Conservation (phyloP, 2,113 vertebrate genomes). For the Egretta garzetta region DNA sequence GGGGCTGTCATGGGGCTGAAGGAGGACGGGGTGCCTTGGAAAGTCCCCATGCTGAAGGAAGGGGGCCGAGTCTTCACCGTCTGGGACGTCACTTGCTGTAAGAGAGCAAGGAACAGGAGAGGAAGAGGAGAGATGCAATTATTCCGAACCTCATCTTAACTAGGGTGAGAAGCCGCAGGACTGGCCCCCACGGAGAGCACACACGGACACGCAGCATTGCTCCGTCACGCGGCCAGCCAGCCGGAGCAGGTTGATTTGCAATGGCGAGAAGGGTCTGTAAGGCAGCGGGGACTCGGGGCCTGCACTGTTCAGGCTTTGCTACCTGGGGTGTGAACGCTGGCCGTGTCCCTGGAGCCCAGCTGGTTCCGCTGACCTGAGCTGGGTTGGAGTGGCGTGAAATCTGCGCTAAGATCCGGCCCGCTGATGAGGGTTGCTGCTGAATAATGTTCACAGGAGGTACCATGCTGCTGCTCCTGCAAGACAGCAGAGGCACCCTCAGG, state of each 20-base stretch:
- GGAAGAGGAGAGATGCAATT: not conserved
- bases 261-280: not conserved
- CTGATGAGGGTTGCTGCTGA: constrained; percentile 76
- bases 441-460: constrained; percentile 76
- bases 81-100: constrained; percentile 68
- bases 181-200: not conserved
- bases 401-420: constrained; percentile 88
- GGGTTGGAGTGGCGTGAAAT: constrained; percentile 87
- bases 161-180: fast-evolving
- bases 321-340: constrained; percentile 89
- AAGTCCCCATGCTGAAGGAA: constrained; percentile 72
- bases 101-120: not conserved
- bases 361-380: constrained; percentile 73
- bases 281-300: fast-evolving
- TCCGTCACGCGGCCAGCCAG: not conserved
- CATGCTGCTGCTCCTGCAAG: constrained; percentile 78
- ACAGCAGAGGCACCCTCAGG: not conserved
- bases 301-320: not conserved
- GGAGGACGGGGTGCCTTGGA: constrained; percentile 69
- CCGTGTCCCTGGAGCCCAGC: constrained; percentile 78
- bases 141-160: fast-evolving
- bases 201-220: fast-evolving
- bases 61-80: constrained; percentile 71
- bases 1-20: constrained; percentile 73
- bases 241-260: not conserved